Evolutionary conservation across 1,140 invertebrate genomes (phyloP), one percentile per base, ranked within the genome.

Genomic region (Paralvinella palmiformis): DNA sequence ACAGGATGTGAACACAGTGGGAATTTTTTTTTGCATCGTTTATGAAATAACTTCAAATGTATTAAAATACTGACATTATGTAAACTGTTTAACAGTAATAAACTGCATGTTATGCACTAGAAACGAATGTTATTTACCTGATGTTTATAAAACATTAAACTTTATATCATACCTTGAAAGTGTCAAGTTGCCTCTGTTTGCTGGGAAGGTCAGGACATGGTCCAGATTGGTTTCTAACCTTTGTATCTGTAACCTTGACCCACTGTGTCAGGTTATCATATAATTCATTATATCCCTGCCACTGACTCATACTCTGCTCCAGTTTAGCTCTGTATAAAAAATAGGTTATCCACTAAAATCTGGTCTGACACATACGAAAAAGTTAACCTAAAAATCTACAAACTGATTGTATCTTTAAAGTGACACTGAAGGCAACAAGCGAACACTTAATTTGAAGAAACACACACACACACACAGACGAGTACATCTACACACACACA

Each of bases 201-300:
- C 86, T 84, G 22, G 85, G 79, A 3, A 91, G 72, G 73, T 90
- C 79, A 56, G 91, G 79, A 70, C 90, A 85, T 10, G 74, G 74
- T 29, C 68, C 71, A 33, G 68, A 70, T 75, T 92, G 90, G 41
- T 82, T 79, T 73, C 91, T 85, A 0, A 92, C 86, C 75, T 84
- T 87, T 56, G 85, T 86, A 82, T 97, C 93, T 65, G 88, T 88
- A 56, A 91, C 88, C 75, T 91, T 92, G n/a, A 97, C 75, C 91
- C 90, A 94, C 1, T 86, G 83, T 1, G 87, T 85, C 7, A 94
- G 83, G 63, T 85, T 85, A 70, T 95, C 92, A 57, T 88, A 87
- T 20, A 86, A 78, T 2, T 81, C 76, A 73, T 95, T 91, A 76
- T 92, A 93, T 62, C 87, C 85, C 65, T 89, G 85, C 88, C 91